Base-by-base conservation (phyloP, 2,888 invertebrate genomes). In the Endomychus coccineus region DNA sequence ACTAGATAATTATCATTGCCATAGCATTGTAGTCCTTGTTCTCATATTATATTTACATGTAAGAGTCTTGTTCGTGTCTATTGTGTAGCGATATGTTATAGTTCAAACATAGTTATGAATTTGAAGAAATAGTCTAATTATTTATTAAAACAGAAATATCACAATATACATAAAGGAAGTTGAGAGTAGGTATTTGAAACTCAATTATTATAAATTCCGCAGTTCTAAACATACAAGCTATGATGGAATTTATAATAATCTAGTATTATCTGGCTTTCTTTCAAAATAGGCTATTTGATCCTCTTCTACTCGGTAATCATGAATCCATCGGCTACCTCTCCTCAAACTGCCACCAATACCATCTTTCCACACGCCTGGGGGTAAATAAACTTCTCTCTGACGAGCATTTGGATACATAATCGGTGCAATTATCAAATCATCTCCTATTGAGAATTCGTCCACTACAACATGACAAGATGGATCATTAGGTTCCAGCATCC, bases 341-440 rank as follows among this genome's bases (percentile, higher is more conserved):
- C 88, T 74, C 24, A 85, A 70, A 14, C 86, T 87, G 0, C 83
- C 83, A 59, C 89, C 88, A 49, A 89, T 85, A 9, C 90, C 90
- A 56, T 94, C 91, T 55, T 82, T 83, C 95, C 95, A 95, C 1
- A 89, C 83, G 0, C 94, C 96, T 15, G 82, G 82, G 1, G 92
- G 92, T 16, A 91, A 71, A 58, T 92, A 92, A 38, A 95, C 84
- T 69, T 84, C 91, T 44, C 83, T 71, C 45, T 80, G 77, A 16
- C 78, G 76, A 23, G 77, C 72, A 1, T 81, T 80, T 0, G 77
- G 73, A 33, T 79, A 70, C 17, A 92, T 61, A 30, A 94, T 77
- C 0, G 94, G 94, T 0, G 94, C 94, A 0, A 94, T 91, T 17
- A 94, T 84, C 1, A 94, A 70, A 59, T 90, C 87, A 48, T 86